A percentile compares a stretch with the other conserved stretches of the same genome.
Evolutionary conservation across 1,140 invertebrate species (phyloP).

Genomic region (honey bee (Apis mellifera)): DNA sequence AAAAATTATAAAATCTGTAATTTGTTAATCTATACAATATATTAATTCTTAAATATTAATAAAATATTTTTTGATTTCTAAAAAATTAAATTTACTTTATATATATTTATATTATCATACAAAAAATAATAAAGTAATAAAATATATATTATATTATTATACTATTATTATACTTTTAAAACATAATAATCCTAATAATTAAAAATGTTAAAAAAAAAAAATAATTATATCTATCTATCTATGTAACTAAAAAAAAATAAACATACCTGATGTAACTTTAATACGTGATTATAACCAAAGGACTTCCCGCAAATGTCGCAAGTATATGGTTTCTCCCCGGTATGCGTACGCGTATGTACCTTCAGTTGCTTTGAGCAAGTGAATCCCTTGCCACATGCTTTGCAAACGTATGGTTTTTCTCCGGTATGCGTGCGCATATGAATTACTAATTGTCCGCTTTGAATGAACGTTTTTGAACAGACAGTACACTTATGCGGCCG

Average conservation of each 20-base stretch:
- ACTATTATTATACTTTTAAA: neutral
- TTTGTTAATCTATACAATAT: too few relatives aligned
- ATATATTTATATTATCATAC: neutral
- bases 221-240: neutral
- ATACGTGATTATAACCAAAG: slow-evolving; percentile 93
- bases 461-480: slow-evolving; percentile 95
- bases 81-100: neutral
- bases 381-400: slow-evolving; percentile 92
- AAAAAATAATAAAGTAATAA: neutral
- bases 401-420: slow-evolving; percentile 95
- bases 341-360: slow-evolving; percentile 93
- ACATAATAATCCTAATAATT: neutral
- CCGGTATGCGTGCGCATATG: slow-evolving; percentile 94
- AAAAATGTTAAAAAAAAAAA: neutral
- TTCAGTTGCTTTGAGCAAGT: slow-evolving; percentile 95
- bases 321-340: slow-evolving; percentile 89
- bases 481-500: slow-evolving; percentile 96
- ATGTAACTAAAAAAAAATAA: neutral
- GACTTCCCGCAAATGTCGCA: slow-evolving; percentile 91
- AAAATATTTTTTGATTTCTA: too few relatives aligned
- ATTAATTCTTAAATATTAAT: too few relatives aligned
- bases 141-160: neutral
- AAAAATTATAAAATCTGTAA: too few relatives aligned
- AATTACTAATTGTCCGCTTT: slow-evolving; percentile 92
- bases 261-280: slow-evolving; percentile 88